Evolutionary conservation across 2,797 vertebrate genomes (phyloP), one percentile per base, ranked within the genome.

Genomic region (Chrysocyon brachyurus): DNA sequence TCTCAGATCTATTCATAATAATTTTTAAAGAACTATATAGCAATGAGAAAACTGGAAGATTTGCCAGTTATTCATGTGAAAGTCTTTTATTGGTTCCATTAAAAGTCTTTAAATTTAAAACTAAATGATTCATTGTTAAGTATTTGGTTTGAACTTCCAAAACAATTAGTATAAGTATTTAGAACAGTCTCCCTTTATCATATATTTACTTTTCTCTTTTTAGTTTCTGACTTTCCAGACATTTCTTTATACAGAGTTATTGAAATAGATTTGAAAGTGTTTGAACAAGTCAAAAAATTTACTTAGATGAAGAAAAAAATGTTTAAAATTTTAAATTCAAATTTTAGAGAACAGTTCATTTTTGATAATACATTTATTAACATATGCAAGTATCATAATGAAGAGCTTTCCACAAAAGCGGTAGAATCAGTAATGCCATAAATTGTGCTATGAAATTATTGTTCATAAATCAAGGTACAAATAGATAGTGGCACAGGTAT

Each of bases 361-460:
- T 97, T 96, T 95, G 72, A 97, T 95, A 97, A 89, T 83, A 52
- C 4, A 78, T 85, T 64, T 91, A 84, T 91, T 96, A 97, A 91
- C 66, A 73, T 64, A 68, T 78, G 33, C 36, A 95, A 97, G 8
- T 94, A 14, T 68, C 49, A 52, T 95, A 94, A 81, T 57, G 72
- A 90, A 87, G 85, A 91, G 84, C 8, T 11, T 22, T 78, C 57
- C 66, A 73, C 31, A 86, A 36, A 73, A 84, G 14, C 52, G 70
- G 16, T 0, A 2, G 40, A 21, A 92, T 87, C n/a, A 68, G 22
- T 89, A 56, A 68, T 89, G 90, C 24, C 33, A 1, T 89, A 90
- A 93, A 92, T 95, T 87, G 77, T 90, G 63, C 6, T 84, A 57
- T 94, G 57, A 96, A 97, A 92, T 77, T 94, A 17, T 31, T 98